These are phyloP conservation scores for Columba livia DNA, from an alignment of 2,113 vertebrate genomes.

Conservation along the genomic window DNA sequence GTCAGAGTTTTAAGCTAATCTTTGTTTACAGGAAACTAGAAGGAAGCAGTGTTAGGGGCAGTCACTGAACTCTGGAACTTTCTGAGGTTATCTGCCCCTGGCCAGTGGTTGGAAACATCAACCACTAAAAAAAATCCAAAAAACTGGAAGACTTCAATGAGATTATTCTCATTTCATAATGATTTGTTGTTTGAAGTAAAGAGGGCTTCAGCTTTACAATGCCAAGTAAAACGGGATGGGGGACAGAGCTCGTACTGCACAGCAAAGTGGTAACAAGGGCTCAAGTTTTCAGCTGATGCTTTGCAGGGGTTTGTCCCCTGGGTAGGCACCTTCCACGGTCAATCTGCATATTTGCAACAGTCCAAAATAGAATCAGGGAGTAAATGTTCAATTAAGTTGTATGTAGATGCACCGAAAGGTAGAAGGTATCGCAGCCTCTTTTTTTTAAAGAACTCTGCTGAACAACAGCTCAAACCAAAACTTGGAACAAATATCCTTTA, in stretches of 20 bases:
- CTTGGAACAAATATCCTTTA: background rate
- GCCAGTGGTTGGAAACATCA: background rate
- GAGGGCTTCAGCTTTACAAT: background rate
- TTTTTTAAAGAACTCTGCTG: background rate
- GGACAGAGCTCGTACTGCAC: background rate
- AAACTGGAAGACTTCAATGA: background rate
- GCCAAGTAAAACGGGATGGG: background rate
- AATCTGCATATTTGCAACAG: background rate
- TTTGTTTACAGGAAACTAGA: background rate
- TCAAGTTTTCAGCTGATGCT: background rate
- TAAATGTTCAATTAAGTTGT: background rate
- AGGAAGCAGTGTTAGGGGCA: background rate
- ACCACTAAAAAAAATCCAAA: background rate
- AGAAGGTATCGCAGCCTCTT: background rate
- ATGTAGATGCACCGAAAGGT: background rate
- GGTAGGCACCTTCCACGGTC: background rate
- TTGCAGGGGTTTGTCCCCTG: background rate
- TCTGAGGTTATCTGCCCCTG: background rate
- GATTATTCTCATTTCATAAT: background rate
- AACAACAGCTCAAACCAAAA: background rate
- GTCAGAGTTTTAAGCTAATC: conserved; percentile 9
- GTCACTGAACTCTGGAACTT: conserved; percentile 18
- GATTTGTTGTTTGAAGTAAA: background rate
- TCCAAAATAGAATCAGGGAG: background rate
- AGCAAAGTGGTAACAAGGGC: background rate